A percentile compares a stretch with the other conserved stretches of the same genome.
These are phyloP conservation scores for Gibbula magus DNA, from an alignment of 2,888 invertebrate species.

Conservation along the genomic window DNA sequence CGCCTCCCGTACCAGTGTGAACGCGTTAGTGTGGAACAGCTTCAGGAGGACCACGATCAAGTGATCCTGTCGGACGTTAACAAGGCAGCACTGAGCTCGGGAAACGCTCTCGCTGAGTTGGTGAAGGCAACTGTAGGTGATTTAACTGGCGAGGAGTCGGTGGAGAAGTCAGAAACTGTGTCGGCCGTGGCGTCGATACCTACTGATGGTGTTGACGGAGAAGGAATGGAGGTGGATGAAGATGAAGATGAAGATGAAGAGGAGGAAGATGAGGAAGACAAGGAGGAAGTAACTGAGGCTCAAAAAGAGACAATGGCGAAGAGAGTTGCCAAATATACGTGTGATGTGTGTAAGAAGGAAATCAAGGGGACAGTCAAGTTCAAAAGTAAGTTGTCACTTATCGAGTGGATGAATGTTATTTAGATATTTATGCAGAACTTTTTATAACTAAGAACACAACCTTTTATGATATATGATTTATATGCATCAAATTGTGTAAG, in stretches of 20 bases:
- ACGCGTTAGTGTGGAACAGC: not conserved
- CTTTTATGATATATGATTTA: too few species aligned
- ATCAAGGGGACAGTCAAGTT: conserved; percentile 33
- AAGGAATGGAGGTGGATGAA: not conserved
- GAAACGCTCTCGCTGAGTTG: not conserved
- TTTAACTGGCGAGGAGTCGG: not conserved
- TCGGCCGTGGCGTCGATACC: not conserved
- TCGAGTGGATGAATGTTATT: not conserved
- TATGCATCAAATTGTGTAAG: too few species aligned
- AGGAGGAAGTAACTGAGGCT: not conserved
- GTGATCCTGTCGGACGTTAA: not conserved
- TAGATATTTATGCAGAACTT: not conserved
- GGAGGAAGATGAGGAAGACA: not conserved
- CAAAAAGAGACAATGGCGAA: not conserved
- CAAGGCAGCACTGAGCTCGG: not conserved
- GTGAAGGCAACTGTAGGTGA: conserved; percentile 8
- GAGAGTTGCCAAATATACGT: conserved; percentile 25
- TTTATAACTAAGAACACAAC: too few species aligned
- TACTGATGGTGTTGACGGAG: not conserved
- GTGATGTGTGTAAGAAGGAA: conserved; percentile 30
- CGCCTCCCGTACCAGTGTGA: not conserved
- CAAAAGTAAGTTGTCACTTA: conserved; percentile 28
- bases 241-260: not conserved
- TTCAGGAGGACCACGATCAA: not conserved
- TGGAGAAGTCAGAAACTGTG: not conserved